Evolutionary conservation across 2,888 invertebrate species (phyloP).

Genomic region (Phragmatobia fuliginosa): DNA sequence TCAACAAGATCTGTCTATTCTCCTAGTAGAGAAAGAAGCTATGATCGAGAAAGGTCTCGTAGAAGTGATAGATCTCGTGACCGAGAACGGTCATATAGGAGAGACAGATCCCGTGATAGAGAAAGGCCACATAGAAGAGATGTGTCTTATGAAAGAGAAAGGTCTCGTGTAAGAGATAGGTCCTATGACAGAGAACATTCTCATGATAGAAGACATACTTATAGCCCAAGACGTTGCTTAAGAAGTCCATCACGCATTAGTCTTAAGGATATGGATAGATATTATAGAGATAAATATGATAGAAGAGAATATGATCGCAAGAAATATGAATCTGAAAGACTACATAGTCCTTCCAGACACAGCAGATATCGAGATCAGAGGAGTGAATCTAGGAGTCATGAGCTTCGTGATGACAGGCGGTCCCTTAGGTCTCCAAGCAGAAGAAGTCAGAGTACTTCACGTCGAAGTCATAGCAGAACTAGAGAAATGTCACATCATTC

Average conservation of each 20-base stretch:
- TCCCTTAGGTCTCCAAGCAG: conserved; percentile 62
- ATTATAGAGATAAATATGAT: conserved; percentile 47
- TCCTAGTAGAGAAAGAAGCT: conserved; percentile 47
- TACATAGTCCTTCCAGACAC: conserved; percentile 55
- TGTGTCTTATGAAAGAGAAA: conserved; percentile 16
- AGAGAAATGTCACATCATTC: conserved; percentile 57
- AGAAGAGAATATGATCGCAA: conserved; percentile 62
- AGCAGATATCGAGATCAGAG: conserved; percentile 53
- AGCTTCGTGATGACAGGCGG: conserved; percentile 30
- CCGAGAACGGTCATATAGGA: conserved; percentile 9
- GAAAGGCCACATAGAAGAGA: conserved; percentile 36
- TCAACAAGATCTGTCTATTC: conserved; percentile 51
- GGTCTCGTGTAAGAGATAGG: conserved; percentile 3
- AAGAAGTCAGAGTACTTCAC: conserved; percentile 49
- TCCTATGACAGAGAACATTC: conserved; percentile 3
- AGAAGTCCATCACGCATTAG: conserved; percentile 56
- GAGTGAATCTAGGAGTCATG: conserved; percentile 59
- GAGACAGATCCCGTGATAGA: conserved; percentile 49
- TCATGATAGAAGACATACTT: conserved; percentile 31
- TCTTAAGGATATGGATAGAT: conserved; percentile 51
- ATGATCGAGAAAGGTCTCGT: conserved; percentile 39
- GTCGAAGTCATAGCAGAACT: conserved; percentile 48
- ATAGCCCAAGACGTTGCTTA: conserved; percentile 32
- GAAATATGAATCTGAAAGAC: conserved; percentile 62
- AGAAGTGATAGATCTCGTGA: conserved; percentile 33